Base-by-base conservation (phyloP, 2,888 invertebrate genomes). In the Epistrophella euchroma region DNA sequence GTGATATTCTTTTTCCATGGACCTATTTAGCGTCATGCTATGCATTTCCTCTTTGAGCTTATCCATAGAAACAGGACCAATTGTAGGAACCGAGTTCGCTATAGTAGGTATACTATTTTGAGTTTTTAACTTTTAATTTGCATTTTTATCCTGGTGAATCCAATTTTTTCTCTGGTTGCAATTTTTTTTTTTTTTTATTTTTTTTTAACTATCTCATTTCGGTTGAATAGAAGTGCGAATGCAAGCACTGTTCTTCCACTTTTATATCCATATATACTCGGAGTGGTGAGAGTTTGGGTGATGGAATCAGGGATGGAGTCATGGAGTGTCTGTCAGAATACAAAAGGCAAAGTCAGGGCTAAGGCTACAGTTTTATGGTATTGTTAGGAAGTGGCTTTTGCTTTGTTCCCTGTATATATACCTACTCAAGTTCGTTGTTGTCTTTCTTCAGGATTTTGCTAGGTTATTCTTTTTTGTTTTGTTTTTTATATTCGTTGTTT, bases 101-200 rank as follows among this genome's bases (percentile, higher is more conserved):
- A 43, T 60, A 22, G 4, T 60, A 22, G 4, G 13, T 50, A 22
- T 50, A 15, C 15, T 81, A 56, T 86, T 81, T 74, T 81, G 72
- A 76, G 75, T 83, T 82, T 83, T 79, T 74, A 87, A 79, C 87
- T 79, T 83, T 87, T 82, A 87, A 83, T 83, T 87, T 87, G 83
- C 83, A 87, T 87, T 87, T 87, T 87, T 83, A 83, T 87, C 75
- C 83, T 79, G 68, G 75, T 75, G 79, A 77, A 79, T 79, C 62
- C 79, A 58, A 72, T 79, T 75, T 82, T 58, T 52, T 60, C 62
- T 52, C 62, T 40, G 45, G 32, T 60, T 70, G 66, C 55, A 58
- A 25, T 32, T 58, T 70, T 19, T 55, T 28, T 15, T 32, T 13
- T 50, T 17, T 17, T 50, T 66, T 50, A n/a, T 80, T 22, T 60